phyloP scores from a whole-genome alignment of 1,140 invertebrate species.

The Nomia melanderi region DNA sequence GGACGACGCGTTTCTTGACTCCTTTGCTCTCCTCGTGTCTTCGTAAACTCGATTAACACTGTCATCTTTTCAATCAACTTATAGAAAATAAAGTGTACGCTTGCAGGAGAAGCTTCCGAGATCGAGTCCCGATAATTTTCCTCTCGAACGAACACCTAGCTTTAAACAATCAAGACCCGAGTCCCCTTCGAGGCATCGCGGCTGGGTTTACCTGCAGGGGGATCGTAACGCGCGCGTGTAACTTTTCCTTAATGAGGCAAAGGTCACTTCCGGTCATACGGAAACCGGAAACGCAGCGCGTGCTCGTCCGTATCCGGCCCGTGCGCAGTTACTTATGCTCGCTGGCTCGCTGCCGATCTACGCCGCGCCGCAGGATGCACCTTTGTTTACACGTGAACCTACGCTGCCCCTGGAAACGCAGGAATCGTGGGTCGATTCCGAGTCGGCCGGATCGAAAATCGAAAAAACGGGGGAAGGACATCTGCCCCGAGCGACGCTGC shows the following conservation, averaged over 20 bases:
- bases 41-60: no score
- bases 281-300: constrained; percentile 65
- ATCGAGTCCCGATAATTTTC: no score
- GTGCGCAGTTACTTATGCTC: not conserved
- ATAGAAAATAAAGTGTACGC: no score
- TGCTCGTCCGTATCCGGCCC: constrained; percentile 62
- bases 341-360: constrained; percentile 4
- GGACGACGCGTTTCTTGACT: no score
- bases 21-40: no score
- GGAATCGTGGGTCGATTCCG: no score
- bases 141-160: no score
- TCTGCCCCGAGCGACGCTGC: not conserved
- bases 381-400: constrained; percentile 20
- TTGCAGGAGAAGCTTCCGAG: no score
- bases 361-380: constrained; percentile 11
- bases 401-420: no score
- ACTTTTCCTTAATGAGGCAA: constrained; percentile 60
- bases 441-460: no score
- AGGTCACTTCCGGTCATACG: constrained; percentile 64
- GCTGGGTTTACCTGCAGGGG: not conserved
- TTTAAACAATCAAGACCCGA: no score
- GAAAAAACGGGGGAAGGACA: not conserved
- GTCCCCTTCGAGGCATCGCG: not conserved
- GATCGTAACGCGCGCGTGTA: constrained; percentile 39
- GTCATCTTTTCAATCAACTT: no score